These are phyloP conservation scores for Lomographa bimaculata DNA, from an alignment of 2,888 invertebrate species.

Conservation along the genomic window DNA sequence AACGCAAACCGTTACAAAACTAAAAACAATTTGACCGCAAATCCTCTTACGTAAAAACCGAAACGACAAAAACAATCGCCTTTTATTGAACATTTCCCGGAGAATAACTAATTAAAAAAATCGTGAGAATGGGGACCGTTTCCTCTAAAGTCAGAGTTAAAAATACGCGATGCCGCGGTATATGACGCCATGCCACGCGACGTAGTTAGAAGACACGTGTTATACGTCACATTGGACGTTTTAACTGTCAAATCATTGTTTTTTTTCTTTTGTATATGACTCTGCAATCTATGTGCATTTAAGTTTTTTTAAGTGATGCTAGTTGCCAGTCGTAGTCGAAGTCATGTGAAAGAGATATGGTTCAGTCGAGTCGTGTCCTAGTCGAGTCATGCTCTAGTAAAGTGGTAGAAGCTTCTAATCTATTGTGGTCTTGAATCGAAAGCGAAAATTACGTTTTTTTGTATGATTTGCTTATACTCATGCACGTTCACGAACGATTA, in stretches of 20 bases:
- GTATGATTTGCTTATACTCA: no score
- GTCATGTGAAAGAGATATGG: no score
- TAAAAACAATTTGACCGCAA: constrained; percentile 1
- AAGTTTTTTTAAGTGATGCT: no score
- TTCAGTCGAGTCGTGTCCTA: no score
- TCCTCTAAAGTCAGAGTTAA: constrained; percentile 15
- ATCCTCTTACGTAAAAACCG: not conserved
- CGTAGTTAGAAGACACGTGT: constrained; percentile 10
- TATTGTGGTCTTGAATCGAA: no score
- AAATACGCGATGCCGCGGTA: constrained; percentile 9
- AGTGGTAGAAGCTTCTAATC: no score
- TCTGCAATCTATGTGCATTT: no score
- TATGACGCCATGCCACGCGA: constrained; percentile 5
- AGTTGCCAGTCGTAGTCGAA: no score
- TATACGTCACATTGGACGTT: constrained; percentile 9
- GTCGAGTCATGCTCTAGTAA: no score
- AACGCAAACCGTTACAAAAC: not conserved
- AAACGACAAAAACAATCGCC: constrained; percentile 2
- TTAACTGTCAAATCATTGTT: constrained; percentile 4
- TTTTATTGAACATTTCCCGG: constrained; percentile 7
- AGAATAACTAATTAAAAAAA: constrained; percentile 14
- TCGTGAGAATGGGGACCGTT: constrained; percentile 4
- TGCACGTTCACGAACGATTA: no score
- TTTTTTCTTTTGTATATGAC: no score
- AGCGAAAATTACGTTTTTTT: no score